Conservation (phyloP, 2,888 invertebrate species). For the Orthosia gracilis region DNA sequence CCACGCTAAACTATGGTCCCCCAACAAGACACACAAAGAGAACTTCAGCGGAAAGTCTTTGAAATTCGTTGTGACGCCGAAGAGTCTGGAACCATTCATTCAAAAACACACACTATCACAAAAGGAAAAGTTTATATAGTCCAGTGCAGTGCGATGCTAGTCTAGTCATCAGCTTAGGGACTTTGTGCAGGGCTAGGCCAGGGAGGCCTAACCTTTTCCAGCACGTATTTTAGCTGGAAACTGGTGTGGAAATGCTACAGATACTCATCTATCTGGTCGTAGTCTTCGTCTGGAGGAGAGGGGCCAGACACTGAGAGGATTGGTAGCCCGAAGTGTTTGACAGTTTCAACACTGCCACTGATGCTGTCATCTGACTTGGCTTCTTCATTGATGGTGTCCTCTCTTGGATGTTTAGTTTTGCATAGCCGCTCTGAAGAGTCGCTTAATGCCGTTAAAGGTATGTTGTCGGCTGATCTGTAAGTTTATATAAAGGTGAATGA, state of each 20-base stretch:
- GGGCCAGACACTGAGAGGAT: constrained; percentile 95
- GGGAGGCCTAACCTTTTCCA: constrained; percentile 87
- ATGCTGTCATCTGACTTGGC: constrained; percentile 85
- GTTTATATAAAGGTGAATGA: background rate
- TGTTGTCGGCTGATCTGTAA: constrained; percentile 88
- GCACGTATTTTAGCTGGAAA: constrained; percentile 89
- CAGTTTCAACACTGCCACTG: constrained; percentile 88
- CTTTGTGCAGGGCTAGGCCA: constrained; percentile 87
- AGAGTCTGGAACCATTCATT: constrained; percentile 62
- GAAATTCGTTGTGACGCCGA: constrained; percentile 80
- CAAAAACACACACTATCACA: constrained; percentile 73
- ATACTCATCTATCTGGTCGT: constrained; percentile 92
- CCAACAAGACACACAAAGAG: constrained; percentile 82
- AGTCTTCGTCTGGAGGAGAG: constrained; percentile 94
- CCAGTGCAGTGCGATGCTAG: constrained; percentile 73
- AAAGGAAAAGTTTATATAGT: constrained; percentile 71
- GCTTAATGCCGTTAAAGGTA: constrained; percentile 86
- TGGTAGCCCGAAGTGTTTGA: constrained; percentile 93
- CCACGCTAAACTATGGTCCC: constrained; percentile 86
- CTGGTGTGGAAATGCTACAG: constrained; percentile 91
- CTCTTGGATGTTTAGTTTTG: constrained; percentile 82
- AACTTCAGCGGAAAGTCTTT: constrained; percentile 75
- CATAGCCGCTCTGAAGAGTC: constrained; percentile 90
- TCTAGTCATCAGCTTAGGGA: constrained; percentile 78
- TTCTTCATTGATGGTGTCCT: constrained; percentile 89